A percentile compares a stretch with the other conserved stretches of the same genome.
Evolutionary conservation across 2,797 vertebrate species (phyloP).

Genomic region (Pantherophis vulpinus): DNA sequence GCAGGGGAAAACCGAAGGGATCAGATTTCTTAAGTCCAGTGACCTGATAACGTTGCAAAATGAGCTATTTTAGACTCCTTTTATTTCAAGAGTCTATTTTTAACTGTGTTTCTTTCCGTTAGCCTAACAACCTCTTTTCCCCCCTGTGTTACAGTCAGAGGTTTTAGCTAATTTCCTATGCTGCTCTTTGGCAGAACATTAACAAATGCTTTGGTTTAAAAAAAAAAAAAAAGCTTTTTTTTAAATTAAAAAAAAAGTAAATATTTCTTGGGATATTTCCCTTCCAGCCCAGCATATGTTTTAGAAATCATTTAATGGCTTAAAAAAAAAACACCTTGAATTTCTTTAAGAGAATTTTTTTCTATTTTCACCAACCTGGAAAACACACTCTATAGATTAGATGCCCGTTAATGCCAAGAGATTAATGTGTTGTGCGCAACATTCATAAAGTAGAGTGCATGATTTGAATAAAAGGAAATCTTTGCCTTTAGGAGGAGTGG

Average conservation of each 20-base stretch:
- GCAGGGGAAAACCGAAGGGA: background rate
- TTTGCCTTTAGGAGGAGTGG: background rate
- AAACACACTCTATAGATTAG: conserved; percentile 41
- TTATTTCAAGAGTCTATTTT: conserved; percentile 30
- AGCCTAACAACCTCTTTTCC: conserved; percentile 44
- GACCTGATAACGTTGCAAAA: conserved; percentile 19
- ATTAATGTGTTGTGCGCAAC: conserved; percentile 25
- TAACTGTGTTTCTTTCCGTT: conserved; percentile 30
- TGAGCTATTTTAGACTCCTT: conserved; percentile 5
- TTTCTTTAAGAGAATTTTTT: conserved; percentile 29
- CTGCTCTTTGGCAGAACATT: conserved; percentile 43
- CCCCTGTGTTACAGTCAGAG: conserved; percentile 28
- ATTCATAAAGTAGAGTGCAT: conserved; percentile 33
- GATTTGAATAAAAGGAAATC: conserved; percentile 44
- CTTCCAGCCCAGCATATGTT: conserved; percentile 16
- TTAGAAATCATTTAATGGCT: background rate
- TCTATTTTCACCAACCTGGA: conserved; percentile 40
- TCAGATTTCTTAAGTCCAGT: conserved; percentile 28
- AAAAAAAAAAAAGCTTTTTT: conserved; percentile 29
- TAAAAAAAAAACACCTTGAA: background rate
- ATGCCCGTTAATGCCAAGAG: conserved; percentile 25
- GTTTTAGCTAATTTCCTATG: conserved; percentile 34
- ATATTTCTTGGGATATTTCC: conserved; percentile 5
- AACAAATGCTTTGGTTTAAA: conserved; percentile 41
- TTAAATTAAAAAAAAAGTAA: background rate